Evolutionary conservation across 92 coral and sea anemone species (phyloP), one percentile per base, ranked within the genome.

Genomic region (Epizoanthus stellaris): DNA sequence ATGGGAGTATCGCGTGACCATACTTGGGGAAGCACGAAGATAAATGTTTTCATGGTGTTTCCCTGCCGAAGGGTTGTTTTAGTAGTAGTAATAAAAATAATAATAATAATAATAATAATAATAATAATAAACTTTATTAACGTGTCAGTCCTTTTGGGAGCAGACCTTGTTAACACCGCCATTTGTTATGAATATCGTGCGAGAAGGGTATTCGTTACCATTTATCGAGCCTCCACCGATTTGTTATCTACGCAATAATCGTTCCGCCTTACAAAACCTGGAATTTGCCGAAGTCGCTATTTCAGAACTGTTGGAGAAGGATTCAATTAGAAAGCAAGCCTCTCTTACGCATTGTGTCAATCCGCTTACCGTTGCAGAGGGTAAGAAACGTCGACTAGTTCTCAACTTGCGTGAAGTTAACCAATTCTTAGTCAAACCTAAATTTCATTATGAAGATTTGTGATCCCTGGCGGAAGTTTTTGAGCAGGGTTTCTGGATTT

Each of bases 401-500:
- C n/a, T n/a, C n/a, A n/a, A n/a, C n/a, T n/a, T n/a, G n/a, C n/a
- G n/a, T n/a, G n/a, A n/a, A n/a, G n/a, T n/a, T n/a, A n/a, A n/a
- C n/a, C n/a, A n/a, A n/a, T n/a, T n/a, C n/a, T n/a, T n/a, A n/a
- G n/a, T n/a, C n/a, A n/a, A n/a, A n/a, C n/a, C n/a, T n/a, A n/a
- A n/a, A n/a, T n/a, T n/a, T n/a, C n/a, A n/a, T n/a, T n/a, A n/a
- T n/a, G n/a, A n/a, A n/a, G n/a, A n/a, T n/a, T 63, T 56, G 43
- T 40, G 81, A 45, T 73, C 81, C 57, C 23, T 19, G 47, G 53
- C 81, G 36, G 81, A 47, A 4, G 53, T 47, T 34, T 16, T 47
- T 60, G 58, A 75, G 81, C 21, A 75, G 47, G 81, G 54, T 39
- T 75, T 75, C 64, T 13, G 64, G 38, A 9, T 75, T 75, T 75